Percentiles rank a stretch among this genome's conserved stretches.
phyloP scores from a whole-genome alignment of 1,140 invertebrate species.

The Caerostris extrusa region DNA sequence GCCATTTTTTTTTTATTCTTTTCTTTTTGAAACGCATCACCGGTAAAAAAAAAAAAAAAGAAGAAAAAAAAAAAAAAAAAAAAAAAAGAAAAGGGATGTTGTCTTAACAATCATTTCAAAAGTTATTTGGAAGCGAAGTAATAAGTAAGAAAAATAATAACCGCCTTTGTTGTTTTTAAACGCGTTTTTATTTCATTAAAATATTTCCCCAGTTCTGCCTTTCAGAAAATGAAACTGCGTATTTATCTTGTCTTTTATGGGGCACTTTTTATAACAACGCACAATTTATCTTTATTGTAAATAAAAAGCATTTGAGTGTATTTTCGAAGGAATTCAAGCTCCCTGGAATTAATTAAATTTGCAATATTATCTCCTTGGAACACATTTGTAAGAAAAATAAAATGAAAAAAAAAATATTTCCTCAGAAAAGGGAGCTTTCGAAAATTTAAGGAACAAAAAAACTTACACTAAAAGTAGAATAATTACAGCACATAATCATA shows the following conservation, averaged over 20 bases:
- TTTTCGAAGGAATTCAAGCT: neutral
- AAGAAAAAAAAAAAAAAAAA: neutral
- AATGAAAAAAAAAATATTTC: neutral
- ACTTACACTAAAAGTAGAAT: too few species aligned
- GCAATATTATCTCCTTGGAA: neutral
- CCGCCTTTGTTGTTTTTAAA: constrained; percentile 32
- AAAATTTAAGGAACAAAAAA: too few species aligned
- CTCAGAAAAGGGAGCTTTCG: too few species aligned
- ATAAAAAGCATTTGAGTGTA: neutral
- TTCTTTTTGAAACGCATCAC: neutral
- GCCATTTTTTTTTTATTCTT: neutral
- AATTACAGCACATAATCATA: too few species aligned
- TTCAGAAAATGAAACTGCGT: neutral
- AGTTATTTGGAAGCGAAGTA: neutral
- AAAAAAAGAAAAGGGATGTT: neutral
- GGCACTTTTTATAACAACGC: neutral
- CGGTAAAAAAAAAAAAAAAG: neutral
- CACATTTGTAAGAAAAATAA: neutral
- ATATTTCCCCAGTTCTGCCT: neutral
- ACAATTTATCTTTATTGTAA: neutral
- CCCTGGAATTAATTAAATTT: neutral
- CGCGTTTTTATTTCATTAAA: neutral
- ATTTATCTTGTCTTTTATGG: neutral
- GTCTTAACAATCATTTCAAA: constrained; percentile 11
- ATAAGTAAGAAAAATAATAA: neutral